Conservation (phyloP, 2,797 vertebrate genomes). For the Liparis tanakae region DNA sequence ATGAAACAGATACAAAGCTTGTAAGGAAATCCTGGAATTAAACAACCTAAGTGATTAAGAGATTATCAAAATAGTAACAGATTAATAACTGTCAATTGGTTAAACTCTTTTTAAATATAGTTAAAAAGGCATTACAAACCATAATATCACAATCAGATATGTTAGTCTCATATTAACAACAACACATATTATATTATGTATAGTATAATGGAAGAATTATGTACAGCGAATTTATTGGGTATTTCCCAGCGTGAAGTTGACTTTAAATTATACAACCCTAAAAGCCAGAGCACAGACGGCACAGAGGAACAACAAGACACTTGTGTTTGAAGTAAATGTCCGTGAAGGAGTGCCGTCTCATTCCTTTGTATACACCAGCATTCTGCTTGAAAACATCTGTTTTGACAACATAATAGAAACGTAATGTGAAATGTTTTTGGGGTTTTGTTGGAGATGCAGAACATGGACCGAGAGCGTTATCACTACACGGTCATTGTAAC, state of each 20-base stretch:
- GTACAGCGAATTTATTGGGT: neutral
- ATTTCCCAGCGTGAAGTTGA: neutral
- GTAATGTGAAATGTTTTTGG: neutral
- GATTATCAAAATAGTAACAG: neutral
- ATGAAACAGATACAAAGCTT: neutral
- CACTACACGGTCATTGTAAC: neutral
- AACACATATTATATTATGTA: too few species aligned
- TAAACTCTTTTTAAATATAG: neutral
- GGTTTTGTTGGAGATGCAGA: neutral
- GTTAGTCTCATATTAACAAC: neutral
- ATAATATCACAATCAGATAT: neutral
- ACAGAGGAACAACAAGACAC: neutral
- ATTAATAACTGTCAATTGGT: neutral
- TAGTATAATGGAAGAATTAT: neutral
- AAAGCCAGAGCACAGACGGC: conserved; percentile 11
- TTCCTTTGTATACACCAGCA: neutral
- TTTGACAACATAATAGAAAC: conserved; percentile 26
- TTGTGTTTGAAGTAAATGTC: conserved; percentile 1
- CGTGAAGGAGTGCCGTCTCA: neutral
- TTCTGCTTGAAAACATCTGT: conserved; percentile 8
- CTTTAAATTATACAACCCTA: too few species aligned
- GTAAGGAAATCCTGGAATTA: neutral
- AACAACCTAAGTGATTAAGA: neutral
- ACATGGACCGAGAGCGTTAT: neutral
- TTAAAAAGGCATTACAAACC: too few species aligned